These are phyloP conservation scores for Drosophila cyrtoloma DNA, from an alignment of 2,888 invertebrate species.

Conservation along the genomic window DNA sequence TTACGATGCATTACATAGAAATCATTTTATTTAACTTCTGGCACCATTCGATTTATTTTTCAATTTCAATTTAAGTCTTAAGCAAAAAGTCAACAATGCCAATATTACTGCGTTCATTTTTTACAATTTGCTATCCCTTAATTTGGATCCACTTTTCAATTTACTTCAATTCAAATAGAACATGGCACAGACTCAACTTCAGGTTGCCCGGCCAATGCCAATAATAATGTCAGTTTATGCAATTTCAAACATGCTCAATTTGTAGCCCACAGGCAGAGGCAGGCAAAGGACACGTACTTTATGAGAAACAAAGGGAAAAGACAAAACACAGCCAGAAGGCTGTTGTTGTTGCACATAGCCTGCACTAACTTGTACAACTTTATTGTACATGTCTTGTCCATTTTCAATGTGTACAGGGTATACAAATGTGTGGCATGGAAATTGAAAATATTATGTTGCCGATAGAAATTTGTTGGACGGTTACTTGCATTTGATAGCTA, in stretches of 20 bases:
- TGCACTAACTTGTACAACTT: neutral
- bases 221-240: conserved; percentile 10
- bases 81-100: neutral
- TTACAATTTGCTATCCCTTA: neutral
- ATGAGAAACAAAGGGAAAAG: neutral
- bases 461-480: conserved; percentile 52
- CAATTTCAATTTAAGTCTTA: neutral
- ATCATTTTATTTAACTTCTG: neutral
- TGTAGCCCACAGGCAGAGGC: neutral
- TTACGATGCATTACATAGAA: neutral
- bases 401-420: neutral
- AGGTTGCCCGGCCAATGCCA: neutral
- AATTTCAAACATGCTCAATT: conserved; percentile 4
- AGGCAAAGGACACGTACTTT: conserved; percentile 1
- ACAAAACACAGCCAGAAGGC: neutral
- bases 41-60: neutral
- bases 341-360: neutral
- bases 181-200: neutral
- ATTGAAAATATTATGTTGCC: conserved; percentile 65
- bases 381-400: neutral
- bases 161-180: neutral
- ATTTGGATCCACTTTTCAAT: conserved; percentile 8
- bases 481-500: conserved; percentile 25
- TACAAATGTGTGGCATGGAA: conserved; percentile 53
- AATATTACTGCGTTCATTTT: neutral